Conservation (phyloP, 2,888 invertebrate species). For the Cerastis leucographa region DNA sequence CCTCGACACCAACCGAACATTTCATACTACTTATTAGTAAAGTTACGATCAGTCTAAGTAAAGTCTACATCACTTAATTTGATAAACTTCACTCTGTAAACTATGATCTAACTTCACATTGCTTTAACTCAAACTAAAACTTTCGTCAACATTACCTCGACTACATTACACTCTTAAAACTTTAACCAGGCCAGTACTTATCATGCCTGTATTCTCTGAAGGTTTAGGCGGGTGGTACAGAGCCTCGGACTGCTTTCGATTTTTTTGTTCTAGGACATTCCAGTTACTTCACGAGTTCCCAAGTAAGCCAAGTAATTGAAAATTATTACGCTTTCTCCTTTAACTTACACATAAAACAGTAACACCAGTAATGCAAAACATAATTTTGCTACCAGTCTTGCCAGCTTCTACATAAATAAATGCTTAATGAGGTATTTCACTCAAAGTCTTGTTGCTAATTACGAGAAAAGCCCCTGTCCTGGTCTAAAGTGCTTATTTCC, state of each 20-base stretch:
- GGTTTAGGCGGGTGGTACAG: neutral
- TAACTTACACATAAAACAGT: slow-evolving; percentile 14
- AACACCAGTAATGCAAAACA: slow-evolving; percentile 21
- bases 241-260: neutral
- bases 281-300: neutral
- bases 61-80: slow-evolving; percentile 19
- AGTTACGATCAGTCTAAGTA: slow-evolving; percentile 15
- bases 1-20: neutral
- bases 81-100: slow-evolving; percentile 1
- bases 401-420: slow-evolving; percentile 44
- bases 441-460: slow-evolving; percentile 38
- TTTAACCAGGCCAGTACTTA: neutral
- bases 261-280: neutral
- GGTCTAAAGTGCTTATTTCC: slow-evolving; percentile 41
- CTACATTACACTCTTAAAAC: slow-evolving; percentile 7
- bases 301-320: neutral
- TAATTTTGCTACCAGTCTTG: slow-evolving; percentile 24
- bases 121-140: neutral
- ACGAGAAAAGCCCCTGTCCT: slow-evolving; percentile 40
- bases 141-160: slow-evolving; percentile 15
- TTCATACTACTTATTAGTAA: slow-evolving; percentile 22
- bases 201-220: neutral
- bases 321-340: slow-evolving; percentile 6
- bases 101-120: neutral
- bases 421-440: slow-evolving; percentile 49